Base-by-base conservation (phyloP, 2,888 invertebrate species). In the Mythimna lalbum region DNA sequence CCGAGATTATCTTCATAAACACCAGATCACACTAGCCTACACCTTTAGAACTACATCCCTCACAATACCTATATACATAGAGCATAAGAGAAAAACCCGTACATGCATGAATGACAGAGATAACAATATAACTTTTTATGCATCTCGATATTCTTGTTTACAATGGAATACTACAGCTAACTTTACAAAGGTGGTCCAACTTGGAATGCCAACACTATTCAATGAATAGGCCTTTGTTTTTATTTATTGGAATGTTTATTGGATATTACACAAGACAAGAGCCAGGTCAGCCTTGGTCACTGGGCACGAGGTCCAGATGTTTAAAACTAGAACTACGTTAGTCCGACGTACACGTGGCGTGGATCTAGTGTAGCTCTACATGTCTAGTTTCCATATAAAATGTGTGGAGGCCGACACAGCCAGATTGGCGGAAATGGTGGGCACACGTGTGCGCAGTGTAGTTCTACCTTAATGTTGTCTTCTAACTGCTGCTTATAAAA, bases 181-280 rank as follows among this genome's bases (percentile, higher is more conserved):
- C 7, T 27, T 10, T 39, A 31, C 23, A 68, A 21, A 23, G 9
- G 1, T 1, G 19, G 3, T 33, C 47, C 1, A 23, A n/a, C 39
- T 33, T 43, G 33, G 63, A 43, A 70, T 52, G 39, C 39, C 23
- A 61, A 50, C 9, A 43, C 17, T 50, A 31, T 39, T 12, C 7
- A n/a, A 49, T 39, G 19, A 69, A 50, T 62, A 33, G 17, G 14
- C 33, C 21, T 63, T 63, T 73, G 63, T 61, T 33, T 56, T n/a
- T 5, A 12, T n/a, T 19, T 0, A 31, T 7, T 27, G 4, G 5
- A 43, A 14, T 17, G 1, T 43, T 43, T 19, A 33, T 27, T 56
- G n/a, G 0, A 56, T 19, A n/a, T n/a, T n/a, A n/a, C 9, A 33
- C 19, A n/a, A n/a, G 27, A 33, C 10, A 56, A 33, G 31, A 27